Evolutionary conservation across 2,113 vertebrate species (phyloP), one percentile per base, ranked within the genome.

Genomic region (Lasiurus cinereus): DNA sequence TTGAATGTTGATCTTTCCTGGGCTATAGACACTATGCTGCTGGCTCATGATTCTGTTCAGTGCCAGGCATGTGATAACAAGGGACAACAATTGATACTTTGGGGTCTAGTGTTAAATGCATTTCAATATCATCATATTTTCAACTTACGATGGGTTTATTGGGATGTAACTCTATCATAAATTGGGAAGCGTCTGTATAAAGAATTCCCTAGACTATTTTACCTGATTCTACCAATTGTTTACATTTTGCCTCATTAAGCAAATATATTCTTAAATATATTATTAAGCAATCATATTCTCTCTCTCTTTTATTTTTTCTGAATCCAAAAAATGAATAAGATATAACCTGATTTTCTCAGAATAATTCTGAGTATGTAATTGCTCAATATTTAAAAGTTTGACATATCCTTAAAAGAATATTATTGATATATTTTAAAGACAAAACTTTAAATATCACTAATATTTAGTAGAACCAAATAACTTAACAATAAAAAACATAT

Each of bases 331-430:
- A 82, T 72, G 19, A 10, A 1, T 78, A 72, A 86, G 21, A 33
- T 69, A 19, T 31, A 84, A 36, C 11, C 11, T 31, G 18, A 66
- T 67, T 94, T 93, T 92, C 22, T 94, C 43, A 80, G n/a, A 93
- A 76, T 79, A 79, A 89, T 83, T 86, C 18, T 91, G 39, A 90
- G 3, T 76, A 43, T 88, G 6, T 86, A 90, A 72, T 54, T 83
- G 9, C 15, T 92, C 46, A 95, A 83, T 79, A 96, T 48, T 92
- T 92, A 76, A 96, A 92, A 90, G 5, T 39, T 52, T 43, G 6
- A 67, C 5, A 46, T 88, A 73, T 14, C 6, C 15, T 48, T 72
- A 92, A 69, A 80, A 84, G 8, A 82, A 59, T 77, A 50, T 43
- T 59, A 85, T 48, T 86, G 2, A 2, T 79, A 74, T 83, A 1